These are phyloP conservation scores for Pristionchus fissidentatus DNA, from an alignment of 2,888 invertebrate species.

Conservation along the genomic window DNA sequence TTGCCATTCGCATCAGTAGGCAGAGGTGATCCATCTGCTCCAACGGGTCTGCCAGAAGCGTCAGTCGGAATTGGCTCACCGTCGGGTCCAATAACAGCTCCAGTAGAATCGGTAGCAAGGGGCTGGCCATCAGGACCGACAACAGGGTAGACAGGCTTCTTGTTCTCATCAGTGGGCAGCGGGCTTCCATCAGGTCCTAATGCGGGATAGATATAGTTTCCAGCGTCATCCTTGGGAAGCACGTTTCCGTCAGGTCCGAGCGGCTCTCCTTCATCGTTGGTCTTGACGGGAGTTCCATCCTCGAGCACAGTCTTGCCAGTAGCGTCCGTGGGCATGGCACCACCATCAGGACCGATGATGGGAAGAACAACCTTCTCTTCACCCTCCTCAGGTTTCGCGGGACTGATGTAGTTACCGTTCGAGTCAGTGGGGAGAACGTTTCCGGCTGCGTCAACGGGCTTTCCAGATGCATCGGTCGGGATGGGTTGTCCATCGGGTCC, in stretches of 20 bases:
- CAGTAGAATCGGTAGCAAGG: conserved; percentile 49
- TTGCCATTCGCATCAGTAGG: conserved; percentile 65
- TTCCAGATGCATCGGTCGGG: conserved; percentile 54
- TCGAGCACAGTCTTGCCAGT: conserved; percentile 48
- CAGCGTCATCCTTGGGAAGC: conserved; percentile 52
- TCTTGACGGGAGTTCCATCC: conserved; percentile 57
- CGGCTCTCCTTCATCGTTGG: conserved; percentile 53
- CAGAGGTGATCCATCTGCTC: conserved; percentile 63
- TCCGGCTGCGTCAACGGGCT: conserved; percentile 56
- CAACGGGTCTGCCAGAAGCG: conserved; percentile 54
- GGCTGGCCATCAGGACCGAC: conserved; percentile 55
- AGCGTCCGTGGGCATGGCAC: conserved; percentile 54
- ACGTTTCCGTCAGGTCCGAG: conserved; percentile 47
- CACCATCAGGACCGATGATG: conserved; percentile 55
- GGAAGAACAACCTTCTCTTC: conserved; percentile 52
- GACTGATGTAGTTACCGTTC: conserved; percentile 51
- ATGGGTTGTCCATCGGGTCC: conserved; percentile 42
- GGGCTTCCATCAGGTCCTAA: conserved; percentile 51
- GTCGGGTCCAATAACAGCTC: conserved; percentile 49
- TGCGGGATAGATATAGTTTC: conserved; percentile 55
- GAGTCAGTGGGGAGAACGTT: conserved; percentile 54
- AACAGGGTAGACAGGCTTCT: conserved; percentile 60
- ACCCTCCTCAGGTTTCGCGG: conserved; percentile 48
- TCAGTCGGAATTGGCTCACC: conserved; percentile 59
- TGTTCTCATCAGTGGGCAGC: conserved; percentile 56